Percentiles rank a stretch among this genome's conserved stretches.
Evolutionary conservation across 2,113 vertebrate genomes (phyloP).

Genomic region (Thinocorus orbignyianus): DNA sequence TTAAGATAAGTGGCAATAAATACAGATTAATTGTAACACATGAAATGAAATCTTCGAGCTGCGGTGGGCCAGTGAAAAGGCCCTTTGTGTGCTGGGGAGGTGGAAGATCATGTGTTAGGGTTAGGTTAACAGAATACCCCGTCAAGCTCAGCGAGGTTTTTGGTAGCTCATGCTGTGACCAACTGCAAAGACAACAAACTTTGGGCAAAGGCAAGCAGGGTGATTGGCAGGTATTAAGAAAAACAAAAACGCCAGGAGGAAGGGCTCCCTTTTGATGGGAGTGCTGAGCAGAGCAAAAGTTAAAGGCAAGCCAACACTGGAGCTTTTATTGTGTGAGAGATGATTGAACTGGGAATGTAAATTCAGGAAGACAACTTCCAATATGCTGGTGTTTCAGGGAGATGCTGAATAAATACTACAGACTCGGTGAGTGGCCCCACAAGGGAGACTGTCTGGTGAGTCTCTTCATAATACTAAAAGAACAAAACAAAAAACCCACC

Average conservation of each 20-base stretch:
- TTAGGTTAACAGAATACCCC: slow-evolving; percentile 68
- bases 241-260: slow-evolving; percentile 42
- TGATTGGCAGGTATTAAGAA: slow-evolving; percentile 62
- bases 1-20: slow-evolving; percentile 78
- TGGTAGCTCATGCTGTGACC: slow-evolving; percentile 69
- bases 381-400: background rate
- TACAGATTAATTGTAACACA: slow-evolving; percentile 73
- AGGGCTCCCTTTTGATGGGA: background rate
- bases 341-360: background rate
- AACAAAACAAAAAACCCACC: background rate
- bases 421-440: background rate
- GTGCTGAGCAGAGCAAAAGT: accelerated
- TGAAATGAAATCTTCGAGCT: slow-evolving; percentile 55
- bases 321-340: slow-evolving; percentile 29
- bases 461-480: background rate
- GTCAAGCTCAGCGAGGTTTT: slow-evolving; percentile 57
- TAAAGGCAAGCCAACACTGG: background rate
- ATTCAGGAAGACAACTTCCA: slow-evolving; percentile 11
- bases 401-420: background rate
- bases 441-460: background rate
- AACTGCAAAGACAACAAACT: slow-evolving; percentile 75
- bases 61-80: slow-evolving; percentile 56
- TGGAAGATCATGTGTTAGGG: slow-evolving; percentile 35
- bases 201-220: background rate
- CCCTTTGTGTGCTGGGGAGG: slow-evolving; percentile 63